Evolutionary conservation across 2,797 vertebrate genomes (phyloP), one percentile per base, ranked within the genome.

Genomic region (Gallirallus australis): DNA sequence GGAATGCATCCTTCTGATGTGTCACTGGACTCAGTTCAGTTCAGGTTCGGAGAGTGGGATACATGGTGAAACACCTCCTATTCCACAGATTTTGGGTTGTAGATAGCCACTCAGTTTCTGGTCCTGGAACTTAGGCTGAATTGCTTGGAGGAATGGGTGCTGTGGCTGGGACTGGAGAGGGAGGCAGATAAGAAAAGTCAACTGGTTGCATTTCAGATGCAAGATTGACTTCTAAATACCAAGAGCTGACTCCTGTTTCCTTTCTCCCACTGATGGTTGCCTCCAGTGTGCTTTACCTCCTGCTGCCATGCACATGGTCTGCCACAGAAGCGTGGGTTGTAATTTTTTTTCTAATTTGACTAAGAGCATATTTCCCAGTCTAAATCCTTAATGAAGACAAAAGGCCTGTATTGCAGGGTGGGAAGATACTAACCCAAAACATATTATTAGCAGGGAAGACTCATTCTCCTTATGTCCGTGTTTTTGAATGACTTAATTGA

Each of bases 341-440:
- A 30, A 47, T 77, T 68, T 95, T 66, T 94, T 82, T 79, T 68
- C 65, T 93, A 28, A 82, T 94, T 96, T 95, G 93, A 93, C 76
- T 90, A 84, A 76, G 69, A 89, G 60, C 90, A 42, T 90, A 90
- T 96, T 96, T 95, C 73, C 80, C 68, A 82, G 86, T 94, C 77
- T 20, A 90, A 95, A 94, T 79, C 90, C 66, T 93, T 95, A 93
- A 91, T 86, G 82, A 94, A 94, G 96, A 96, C 92, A 93, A 96
- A 97, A 89, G 82, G 82, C 45, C 70, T 95, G 54, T 90, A 89
- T 89, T 93, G 56, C 77, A 90, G 90, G 91, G 77, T 90, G 68
- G 80, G 77, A 93, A 93, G 79, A 91, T 19, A 64, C 19, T 72
- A 95, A 94, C 91, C 87, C 4, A 0, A 82, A 94, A 94, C 87